Conservation (phyloP, 2,113 vertebrate species). For the Sphyrna mokarran region DNA sequence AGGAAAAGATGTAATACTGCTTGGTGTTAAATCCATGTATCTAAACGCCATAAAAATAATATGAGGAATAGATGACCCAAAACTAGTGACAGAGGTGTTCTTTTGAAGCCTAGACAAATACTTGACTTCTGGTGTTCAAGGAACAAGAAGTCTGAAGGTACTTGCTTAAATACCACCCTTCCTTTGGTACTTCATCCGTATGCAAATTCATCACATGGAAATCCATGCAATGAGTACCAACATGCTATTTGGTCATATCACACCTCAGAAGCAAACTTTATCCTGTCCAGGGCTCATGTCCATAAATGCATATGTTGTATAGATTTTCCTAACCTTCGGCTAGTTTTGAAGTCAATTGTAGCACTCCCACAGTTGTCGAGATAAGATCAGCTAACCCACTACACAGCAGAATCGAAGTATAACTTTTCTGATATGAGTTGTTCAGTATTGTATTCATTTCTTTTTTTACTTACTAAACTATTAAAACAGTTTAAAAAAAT, state of each 20-base stretch:
- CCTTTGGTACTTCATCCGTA: background rate
- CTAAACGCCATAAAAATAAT: background rate
- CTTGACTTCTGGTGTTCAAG: background rate
- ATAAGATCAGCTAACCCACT: background rate
- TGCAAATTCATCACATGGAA: background rate
- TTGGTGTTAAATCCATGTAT: background rate
- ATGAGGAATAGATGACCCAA: background rate
- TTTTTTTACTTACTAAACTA: background rate
- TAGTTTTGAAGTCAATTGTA: background rate
- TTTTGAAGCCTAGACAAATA: background rate
- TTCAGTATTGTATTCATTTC: background rate
- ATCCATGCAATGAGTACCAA: background rate
- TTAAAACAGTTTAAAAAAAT: background rate
- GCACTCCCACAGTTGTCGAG: background rate
- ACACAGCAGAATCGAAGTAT: background rate
- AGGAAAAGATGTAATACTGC: background rate
- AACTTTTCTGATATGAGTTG: background rate
- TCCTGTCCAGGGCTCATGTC: background rate
- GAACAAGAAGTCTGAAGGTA: background rate
- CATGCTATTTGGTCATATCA: background rate
- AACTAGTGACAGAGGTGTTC: background rate
- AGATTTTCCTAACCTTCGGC: background rate
- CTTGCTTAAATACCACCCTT: background rate
- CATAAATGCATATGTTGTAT: background rate
- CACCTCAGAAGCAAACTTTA: background rate